Percentiles rank a stretch among this genome's conserved stretches.
These are phyloP conservation scores for Nerophis lumbriciformis DNA, from an alignment of 2,113 vertebrate species.

Conservation along the genomic window DNA sequence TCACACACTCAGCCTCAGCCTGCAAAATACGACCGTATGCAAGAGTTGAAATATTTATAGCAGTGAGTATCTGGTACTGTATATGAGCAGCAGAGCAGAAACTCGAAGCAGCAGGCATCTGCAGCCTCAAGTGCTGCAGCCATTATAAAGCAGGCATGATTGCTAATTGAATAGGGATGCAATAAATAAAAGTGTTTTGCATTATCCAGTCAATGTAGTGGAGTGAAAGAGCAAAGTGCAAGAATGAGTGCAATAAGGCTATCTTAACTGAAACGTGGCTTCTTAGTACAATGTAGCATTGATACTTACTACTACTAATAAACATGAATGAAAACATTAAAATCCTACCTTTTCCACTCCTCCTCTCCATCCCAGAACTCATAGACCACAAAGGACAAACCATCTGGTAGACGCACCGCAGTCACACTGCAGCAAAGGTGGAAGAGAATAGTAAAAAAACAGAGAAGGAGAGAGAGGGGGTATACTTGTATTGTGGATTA, in stretches of 20 bases:
- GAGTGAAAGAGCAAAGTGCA: too few relatives aligned
- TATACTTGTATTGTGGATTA: too few relatives aligned
- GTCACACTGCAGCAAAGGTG: slow-evolving; percentile 72
- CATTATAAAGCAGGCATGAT: slow-evolving; percentile 10
- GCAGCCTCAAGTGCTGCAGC: slow-evolving; percentile 35
- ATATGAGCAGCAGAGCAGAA: slow-evolving; percentile 43
- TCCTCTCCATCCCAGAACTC: slow-evolving; percentile 95
- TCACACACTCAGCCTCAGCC: slow-evolving; percentile 10
- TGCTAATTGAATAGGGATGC: slow-evolving; percentile 44
- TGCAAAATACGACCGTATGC: slow-evolving; percentile 26
- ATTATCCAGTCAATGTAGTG: too few relatives aligned
- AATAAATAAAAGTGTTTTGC: slow-evolving; percentile 1
- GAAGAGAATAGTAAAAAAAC: not conserved
- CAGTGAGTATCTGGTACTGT: slow-evolving; percentile 18
- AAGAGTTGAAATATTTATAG: slow-evolving; percentile 61
- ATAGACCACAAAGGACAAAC: slow-evolving; percentile 85
- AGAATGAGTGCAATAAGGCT: too few relatives aligned
- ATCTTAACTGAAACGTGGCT: too few relatives aligned
- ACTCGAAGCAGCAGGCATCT: slow-evolving; percentile 32
- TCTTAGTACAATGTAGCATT: not conserved
- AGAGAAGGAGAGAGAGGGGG: too few relatives aligned
- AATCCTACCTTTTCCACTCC: slow-evolving; percentile 84
- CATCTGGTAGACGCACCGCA: slow-evolving; percentile 80
- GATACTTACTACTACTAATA: not conserved
- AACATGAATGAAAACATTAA: not conserved